Evolutionary conservation across 2,113 vertebrate species (phyloP).

Genomic region (Limanda limanda): DNA sequence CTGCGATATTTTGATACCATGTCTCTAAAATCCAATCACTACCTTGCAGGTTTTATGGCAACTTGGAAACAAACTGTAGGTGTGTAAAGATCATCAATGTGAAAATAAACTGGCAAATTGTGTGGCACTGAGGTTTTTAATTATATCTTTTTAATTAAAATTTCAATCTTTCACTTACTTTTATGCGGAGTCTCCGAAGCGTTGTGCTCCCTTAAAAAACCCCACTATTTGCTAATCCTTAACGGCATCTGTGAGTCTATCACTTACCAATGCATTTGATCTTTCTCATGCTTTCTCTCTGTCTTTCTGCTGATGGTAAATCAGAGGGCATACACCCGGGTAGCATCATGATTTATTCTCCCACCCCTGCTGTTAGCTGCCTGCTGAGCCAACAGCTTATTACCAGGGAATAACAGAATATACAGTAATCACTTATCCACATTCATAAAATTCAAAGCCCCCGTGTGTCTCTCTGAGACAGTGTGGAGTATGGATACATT

Average conservation of each 20-base stretch:
- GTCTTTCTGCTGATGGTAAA: constrained; percentile 13
- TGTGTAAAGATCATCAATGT: no score
- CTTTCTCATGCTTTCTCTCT: not conserved
- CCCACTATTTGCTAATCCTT: not conserved
- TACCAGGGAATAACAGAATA: constrained; percentile 31
- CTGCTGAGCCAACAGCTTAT: constrained; percentile 46
- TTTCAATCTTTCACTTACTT: not conserved
- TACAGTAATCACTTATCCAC: constrained; percentile 37
- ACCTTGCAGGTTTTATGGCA: no score
- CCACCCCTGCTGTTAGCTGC: constrained; percentile 39
- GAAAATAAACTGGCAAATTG: no score
- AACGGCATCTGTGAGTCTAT: constrained; percentile 29
- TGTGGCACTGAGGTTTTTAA: no score
- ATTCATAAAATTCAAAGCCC: constrained; percentile 25
- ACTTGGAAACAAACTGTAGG: no score
- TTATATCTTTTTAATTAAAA: not conserved
- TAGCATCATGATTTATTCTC: constrained; percentile 41
- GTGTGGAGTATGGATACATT: not conserved
- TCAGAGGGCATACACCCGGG: constrained; percentile 32
- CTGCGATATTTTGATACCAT: no score
- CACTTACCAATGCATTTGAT: constrained; percentile 14
- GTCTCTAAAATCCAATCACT: no score
- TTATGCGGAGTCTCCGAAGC: not conserved
- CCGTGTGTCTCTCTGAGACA: not conserved
- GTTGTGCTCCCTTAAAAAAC: not conserved